Conservation (phyloP, 2,888 invertebrate species). For the Cerceris ruficornis region DNA sequence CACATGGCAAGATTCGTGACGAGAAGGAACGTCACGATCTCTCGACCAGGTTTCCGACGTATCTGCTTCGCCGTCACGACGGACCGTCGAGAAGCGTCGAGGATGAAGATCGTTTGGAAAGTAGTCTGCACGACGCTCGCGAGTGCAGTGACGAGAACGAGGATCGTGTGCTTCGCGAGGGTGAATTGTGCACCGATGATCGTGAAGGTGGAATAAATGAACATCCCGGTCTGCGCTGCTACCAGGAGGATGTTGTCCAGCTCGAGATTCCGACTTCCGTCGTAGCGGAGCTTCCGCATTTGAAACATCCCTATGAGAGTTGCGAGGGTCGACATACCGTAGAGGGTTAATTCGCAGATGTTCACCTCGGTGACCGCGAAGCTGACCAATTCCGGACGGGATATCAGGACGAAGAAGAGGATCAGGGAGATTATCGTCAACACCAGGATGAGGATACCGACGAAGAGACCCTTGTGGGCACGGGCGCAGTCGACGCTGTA, state of each 20-base stretch:
- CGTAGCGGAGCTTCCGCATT: constrained; percentile 92
- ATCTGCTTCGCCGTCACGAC: constrained; percentile 92
- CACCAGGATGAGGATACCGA: constrained; percentile 93
- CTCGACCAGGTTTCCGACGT: constrained; percentile 93
- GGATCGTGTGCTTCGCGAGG: constrained; percentile 89
- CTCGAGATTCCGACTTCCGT: constrained; percentile 91
- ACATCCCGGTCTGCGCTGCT: constrained; percentile 96
- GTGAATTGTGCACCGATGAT: constrained; percentile 96
- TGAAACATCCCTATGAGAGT: constrained; percentile 94
- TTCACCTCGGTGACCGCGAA: constrained; percentile 95
- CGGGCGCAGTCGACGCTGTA: constrained; percentile 97
- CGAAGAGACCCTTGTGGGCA: constrained; percentile 96
- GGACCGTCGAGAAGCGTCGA: constrained; percentile 93
- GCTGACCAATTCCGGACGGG: constrained; percentile 90
- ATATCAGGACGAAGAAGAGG: constrained; percentile 94
- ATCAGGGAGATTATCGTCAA: constrained; percentile 95
- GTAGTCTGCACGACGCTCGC: constrained; percentile 94
- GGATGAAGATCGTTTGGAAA: constrained; percentile 94
- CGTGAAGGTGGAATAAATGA: constrained; percentile 96
- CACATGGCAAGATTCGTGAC: constrained; percentile 96
- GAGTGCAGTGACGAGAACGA: constrained; percentile 92
- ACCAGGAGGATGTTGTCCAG: constrained; percentile 95
- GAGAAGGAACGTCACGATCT: constrained; percentile 95
- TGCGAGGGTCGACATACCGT: constrained; percentile 92
- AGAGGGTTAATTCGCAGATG: constrained; percentile 93